Percentiles rank a stretch among this genome's conserved stretches.
phyloP scores from a whole-genome alignment of 2,113 vertebrate species.

The Dasyprocta punctata region DNA sequence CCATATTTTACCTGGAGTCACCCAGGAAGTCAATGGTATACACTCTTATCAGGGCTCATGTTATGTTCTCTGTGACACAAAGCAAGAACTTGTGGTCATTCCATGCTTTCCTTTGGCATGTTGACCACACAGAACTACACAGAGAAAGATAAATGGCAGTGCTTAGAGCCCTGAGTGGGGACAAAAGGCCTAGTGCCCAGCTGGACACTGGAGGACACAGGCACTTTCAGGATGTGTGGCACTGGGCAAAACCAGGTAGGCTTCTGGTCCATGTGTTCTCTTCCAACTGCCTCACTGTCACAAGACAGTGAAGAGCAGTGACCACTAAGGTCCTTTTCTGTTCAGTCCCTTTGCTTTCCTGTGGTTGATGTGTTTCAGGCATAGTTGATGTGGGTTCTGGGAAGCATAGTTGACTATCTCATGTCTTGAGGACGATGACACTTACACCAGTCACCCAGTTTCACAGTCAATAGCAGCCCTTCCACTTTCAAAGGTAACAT shows the following conservation, averaged over 20 bases:
- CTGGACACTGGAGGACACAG: background rate
- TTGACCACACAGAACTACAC: rapidly evolving
- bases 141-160: background rate
- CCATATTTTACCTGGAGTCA: background rate
- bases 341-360: background rate
- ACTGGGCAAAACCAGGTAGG: background rate
- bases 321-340: background rate
- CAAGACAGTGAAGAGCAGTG: background rate
- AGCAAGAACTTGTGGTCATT: background rate
- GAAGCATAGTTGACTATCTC: background rate
- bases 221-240: rapidly evolving
- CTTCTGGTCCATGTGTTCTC: background rate
- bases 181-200: background rate
- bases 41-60: background rate
- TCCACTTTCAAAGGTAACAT: background rate
- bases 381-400: background rate
- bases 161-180: background rate
- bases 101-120: background rate
- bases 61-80: background rate
- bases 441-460: background rate
- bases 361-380: background rate
- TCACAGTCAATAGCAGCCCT: background rate
- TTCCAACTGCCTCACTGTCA: background rate
- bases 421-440: background rate
- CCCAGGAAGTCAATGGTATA: background rate